phyloP scores from a whole-genome alignment of 2,888 invertebrate species.

The Thyatira batis region DNA sequence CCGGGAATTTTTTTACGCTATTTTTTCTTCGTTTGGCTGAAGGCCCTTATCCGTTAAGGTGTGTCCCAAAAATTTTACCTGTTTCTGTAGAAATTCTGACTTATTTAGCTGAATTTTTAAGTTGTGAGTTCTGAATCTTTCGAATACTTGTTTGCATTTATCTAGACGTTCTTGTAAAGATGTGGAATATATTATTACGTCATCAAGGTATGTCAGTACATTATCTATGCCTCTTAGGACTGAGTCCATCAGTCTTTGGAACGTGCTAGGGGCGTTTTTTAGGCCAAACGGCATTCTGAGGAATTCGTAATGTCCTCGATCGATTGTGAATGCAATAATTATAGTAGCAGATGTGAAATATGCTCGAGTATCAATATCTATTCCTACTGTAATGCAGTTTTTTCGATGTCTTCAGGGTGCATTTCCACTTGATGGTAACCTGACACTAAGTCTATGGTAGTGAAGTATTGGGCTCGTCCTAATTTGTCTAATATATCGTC shows the following conservation, averaged over 20 bases:
- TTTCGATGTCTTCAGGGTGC: background rate
- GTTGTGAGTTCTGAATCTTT: no score
- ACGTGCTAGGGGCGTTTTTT: background rate
- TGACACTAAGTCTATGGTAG: background rate
- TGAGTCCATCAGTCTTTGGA: background rate
- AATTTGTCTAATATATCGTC: background rate
- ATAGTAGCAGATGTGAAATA: no score
- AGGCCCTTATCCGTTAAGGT: conserved; percentile 24
- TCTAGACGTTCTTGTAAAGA: no score
- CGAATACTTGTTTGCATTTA: no score
- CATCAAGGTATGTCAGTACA: no score
- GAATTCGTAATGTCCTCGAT: conserved; percentile 5
- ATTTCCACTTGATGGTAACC: conserved; percentile 2
- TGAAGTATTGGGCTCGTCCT: background rate
- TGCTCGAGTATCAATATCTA: no score
- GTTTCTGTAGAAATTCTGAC: no score
- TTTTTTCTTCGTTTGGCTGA: conserved; percentile 34
- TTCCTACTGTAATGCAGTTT: no score
- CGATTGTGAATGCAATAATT: background rate
- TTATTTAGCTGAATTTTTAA: no score
- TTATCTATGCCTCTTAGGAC: background rate
- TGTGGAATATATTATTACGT: no score
- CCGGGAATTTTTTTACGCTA: conserved; percentile 23
- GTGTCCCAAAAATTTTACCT: conserved; percentile 21
- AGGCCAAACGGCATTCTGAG: conserved; percentile 8